Evolutionary conservation across 2,113 vertebrate genomes (phyloP), one percentile per base, ranked within the genome.

Genomic region (Mus pahari): DNA sequence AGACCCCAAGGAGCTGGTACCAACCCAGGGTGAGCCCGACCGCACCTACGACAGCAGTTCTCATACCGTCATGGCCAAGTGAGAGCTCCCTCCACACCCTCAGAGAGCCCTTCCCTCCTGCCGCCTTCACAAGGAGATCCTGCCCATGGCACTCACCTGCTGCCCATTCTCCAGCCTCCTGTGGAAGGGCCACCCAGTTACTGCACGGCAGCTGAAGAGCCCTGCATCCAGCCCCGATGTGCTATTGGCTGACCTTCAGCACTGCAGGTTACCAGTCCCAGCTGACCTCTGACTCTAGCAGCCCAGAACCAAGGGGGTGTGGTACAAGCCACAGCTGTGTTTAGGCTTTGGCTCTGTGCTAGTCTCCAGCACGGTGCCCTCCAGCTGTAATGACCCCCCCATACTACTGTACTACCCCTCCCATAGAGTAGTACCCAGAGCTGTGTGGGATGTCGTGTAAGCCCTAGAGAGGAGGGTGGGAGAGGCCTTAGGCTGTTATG

Each of bases 181-280:
- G 22, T 99, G 98, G 98, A 98, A 98, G 94, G 98, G 98, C 64
- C 98, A 98, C 78, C 97, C 96, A 0, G 97, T 99, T 26, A 98
- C 98, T 0, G 96, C 98, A 48, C 97, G 98, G 86, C 97, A 97
- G 70, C 94, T 98, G 79, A 97, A 97, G 93, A 55, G 79, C 2
- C 64, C 79, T 2, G 45, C 78, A 6, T 60, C 89, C 42, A 89
- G 42, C 53, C 81, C 92, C 31, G 98, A 98, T 45, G 96, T 98
- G 88, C 97, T 99, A 0, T 36, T 98, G 86, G 97, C 97, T 16
- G 98, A 98, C 94, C 98, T 98, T 70, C 96, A 98, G 53, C 98
- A 98, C 95, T 98, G 97, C 98, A 98, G 98, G 98, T 99, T 31
- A 7, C 24, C 45, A 0, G 24, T 55, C 55, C 62, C 86, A 36